These are phyloP conservation scores for Zaprionus capensis DNA, from an alignment of 1,140 invertebrate genomes.

Conservation along the genomic window DNA sequence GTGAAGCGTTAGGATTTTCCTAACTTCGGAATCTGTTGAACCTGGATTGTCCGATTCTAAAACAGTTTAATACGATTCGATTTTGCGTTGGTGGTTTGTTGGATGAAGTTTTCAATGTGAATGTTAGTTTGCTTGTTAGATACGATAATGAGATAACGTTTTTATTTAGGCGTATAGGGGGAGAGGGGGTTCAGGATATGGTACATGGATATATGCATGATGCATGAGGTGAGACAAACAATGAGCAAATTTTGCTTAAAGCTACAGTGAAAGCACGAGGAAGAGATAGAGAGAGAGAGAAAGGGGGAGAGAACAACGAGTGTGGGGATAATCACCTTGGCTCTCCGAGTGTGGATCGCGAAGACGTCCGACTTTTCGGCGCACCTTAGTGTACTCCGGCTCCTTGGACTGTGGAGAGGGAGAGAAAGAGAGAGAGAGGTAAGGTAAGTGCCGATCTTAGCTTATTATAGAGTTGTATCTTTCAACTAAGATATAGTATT, in stretches of 20 bases:
- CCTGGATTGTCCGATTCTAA: constrained; percentile 94
- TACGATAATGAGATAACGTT: constrained; percentile 24
- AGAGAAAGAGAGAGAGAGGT: neutral
- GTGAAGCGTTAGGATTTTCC: constrained; percentile 94
- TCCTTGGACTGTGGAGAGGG: constrained; percentile 87
- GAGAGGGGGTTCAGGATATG: constrained; percentile 9
- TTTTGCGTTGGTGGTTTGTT: constrained; percentile 67
- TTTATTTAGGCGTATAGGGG: neutral
- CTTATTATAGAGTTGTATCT: too few species aligned
- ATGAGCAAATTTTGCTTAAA: constrained; percentile 69
- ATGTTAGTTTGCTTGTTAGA: constrained; percentile 51
- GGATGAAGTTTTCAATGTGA: constrained; percentile 58
- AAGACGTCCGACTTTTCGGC: constrained; percentile 90
- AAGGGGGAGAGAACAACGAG: neutral
- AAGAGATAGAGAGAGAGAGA: neutral
- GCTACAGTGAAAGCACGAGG: constrained; percentile 35
- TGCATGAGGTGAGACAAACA: constrained; percentile 36
- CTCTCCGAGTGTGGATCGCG: constrained; percentile 91
- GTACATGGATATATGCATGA: constrained; percentile 5
- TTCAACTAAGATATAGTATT: too few species aligned
- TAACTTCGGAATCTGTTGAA: constrained; percentile 93
- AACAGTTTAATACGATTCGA: constrained; percentile 85
- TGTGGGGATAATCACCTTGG: constrained; percentile 87
- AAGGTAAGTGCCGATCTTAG: neutral
- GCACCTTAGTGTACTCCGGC: constrained; percentile 91